phyloP scores from a whole-genome alignment of 1,140 invertebrate genomes.

The Popillia japonica region DNA sequence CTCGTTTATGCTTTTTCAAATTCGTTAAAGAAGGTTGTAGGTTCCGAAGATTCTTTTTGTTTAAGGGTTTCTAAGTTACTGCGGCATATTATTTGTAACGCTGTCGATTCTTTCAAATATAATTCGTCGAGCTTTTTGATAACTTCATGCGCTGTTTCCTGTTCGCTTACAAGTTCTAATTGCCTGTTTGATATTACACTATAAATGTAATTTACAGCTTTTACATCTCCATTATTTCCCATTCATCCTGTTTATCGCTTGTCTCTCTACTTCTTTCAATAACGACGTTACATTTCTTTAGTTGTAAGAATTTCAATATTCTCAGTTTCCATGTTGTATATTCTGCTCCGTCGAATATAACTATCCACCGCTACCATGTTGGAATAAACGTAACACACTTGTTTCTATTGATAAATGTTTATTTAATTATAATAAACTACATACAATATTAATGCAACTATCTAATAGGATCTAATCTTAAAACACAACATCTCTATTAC shows the following conservation, averaged over 20 bases:
- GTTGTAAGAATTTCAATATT: no score
- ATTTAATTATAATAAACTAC: no score
- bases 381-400: no score
- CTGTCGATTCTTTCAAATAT: constrained; percentile 53
- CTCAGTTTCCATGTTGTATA: no score
- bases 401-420: no score
- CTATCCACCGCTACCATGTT: no score
- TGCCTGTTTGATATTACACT: constrained; percentile 51
- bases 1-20: constrained; percentile 54
- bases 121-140: constrained; percentile 52
- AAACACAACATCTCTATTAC: no score
- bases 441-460: no score
- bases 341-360: no score
- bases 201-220: no score
- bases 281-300: no score
- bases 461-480: no score
- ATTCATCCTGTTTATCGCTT: constrained; percentile 42
- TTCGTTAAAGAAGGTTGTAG: constrained; percentile 49
- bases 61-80: constrained; percentile 50
- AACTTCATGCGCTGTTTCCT: constrained; percentile 48
- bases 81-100: constrained; percentile 52
- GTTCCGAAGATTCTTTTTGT: constrained; percentile 47
- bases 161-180: constrained; percentile 47
- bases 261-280: constrained; percentile 36
- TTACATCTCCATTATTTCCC: constrained; percentile 49